Percentiles rank a stretch among this genome's conserved stretches.
Conservation (phyloP, 2,888 invertebrate genomes). For the Drosophila cracens region DNA sequence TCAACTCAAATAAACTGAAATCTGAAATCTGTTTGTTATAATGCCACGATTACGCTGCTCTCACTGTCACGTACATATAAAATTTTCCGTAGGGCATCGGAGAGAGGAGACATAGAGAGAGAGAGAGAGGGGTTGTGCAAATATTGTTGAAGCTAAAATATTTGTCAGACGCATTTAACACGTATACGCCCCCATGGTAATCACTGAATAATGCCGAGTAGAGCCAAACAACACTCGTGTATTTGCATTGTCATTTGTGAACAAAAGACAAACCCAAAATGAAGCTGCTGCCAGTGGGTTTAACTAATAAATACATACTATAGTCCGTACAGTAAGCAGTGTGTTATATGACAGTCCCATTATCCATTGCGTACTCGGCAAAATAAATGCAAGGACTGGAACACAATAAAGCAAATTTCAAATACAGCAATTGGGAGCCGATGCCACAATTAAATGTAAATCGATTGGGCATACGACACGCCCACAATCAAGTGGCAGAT, state of each 20-base stretch:
- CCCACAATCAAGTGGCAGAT: conserved; percentile 25
- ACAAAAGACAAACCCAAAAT: conserved; percentile 63
- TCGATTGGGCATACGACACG: conserved; percentile 55
- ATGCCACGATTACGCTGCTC: conserved; percentile 63
- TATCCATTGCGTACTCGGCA: conserved; percentile 33
- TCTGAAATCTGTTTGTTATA: conserved; percentile 61
- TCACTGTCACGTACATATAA: conserved; percentile 46
- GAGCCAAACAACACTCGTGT: conserved; percentile 58
- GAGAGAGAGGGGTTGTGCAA: conserved; percentile 42
- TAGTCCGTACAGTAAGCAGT: conserved; percentile 3
- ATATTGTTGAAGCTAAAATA: conserved; percentile 65
- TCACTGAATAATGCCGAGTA: conserved; percentile 71
- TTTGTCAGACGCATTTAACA: conserved; percentile 74
- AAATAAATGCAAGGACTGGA: conserved; percentile 38
- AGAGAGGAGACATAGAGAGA: not conserved
- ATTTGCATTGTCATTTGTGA: conserved; percentile 78
- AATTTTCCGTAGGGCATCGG: conserved; percentile 18
- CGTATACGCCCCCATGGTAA: conserved; percentile 78
- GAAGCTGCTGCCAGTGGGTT: conserved; percentile 68
- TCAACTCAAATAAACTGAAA: conserved; percentile 44
- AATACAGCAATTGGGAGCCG: conserved; percentile 67
- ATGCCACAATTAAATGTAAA: conserved; percentile 77
- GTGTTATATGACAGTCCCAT: conserved; percentile 54
- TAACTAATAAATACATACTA: conserved; percentile 71
- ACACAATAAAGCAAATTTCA: conserved; percentile 65